Conservation (phyloP, 2,113 vertebrate species). For the Cynopterus brachyotis region DNA sequence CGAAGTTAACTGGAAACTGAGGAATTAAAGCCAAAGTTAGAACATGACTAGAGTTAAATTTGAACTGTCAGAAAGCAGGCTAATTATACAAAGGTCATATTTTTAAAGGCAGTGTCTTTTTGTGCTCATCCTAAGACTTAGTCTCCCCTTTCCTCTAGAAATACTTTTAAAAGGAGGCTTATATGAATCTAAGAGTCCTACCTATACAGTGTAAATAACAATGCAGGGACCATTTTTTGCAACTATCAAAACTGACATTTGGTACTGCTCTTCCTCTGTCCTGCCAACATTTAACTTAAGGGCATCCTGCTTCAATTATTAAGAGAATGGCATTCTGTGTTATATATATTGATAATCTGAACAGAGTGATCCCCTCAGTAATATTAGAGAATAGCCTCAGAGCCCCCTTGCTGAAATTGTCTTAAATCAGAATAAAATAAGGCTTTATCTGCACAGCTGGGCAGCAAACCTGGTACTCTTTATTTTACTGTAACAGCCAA, state of each 20-base stretch:
- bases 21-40: conserved; percentile 16
- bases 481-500: not conserved
- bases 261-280: not conserved
- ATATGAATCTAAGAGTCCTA: conserved; percentile 4
- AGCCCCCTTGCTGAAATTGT: not conserved
- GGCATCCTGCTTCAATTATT: conserved; percentile 21
- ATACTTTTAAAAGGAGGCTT: conserved; percentile 32
- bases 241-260: not conserved
- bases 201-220: not conserved
- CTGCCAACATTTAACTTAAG: conserved; percentile 18
- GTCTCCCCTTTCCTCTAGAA: conserved; percentile 28
- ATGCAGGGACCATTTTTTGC: not conserved
- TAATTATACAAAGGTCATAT: conserved; percentile 43
- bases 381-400: not conserved
- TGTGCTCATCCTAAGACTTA: conserved; percentile 27
- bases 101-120: conserved; percentile 40
- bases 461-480: not conserved
- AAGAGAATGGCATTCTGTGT: conserved; percentile 48
- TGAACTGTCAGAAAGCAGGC: conserved; percentile 40
- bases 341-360: conserved; percentile 9
- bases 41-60: conserved; percentile 50
- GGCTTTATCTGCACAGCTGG: not conserved
- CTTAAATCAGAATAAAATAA: conserved; percentile 43
- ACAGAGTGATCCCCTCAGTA: not conserved
- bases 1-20: conserved; percentile 31